Conservation (phyloP, 2,888 invertebrate species). For the Hyposoter didymator region DNA sequence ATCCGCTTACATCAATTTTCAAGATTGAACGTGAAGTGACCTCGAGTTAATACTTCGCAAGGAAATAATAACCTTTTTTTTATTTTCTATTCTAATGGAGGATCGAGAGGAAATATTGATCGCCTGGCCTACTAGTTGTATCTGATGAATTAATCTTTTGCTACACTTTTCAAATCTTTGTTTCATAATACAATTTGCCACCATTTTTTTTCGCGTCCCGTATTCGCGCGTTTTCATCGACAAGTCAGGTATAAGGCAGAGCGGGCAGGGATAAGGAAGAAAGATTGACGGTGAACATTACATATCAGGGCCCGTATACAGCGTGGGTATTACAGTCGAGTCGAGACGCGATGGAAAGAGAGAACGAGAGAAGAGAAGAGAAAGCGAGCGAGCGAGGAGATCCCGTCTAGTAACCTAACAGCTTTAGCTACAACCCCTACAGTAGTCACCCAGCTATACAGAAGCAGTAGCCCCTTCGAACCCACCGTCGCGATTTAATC, state of each 20-base stretch:
- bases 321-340: conserved; percentile 62
- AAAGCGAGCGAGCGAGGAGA: conserved; percentile 51
- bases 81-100: not conserved
- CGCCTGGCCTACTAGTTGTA: not conserved
- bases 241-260: conserved; percentile 37
- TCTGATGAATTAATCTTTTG: conserved; percentile 24
- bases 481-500: conserved; percentile 74
- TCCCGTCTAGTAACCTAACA: conserved; percentile 60
- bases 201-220: conserved; percentile 14
- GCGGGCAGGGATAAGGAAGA: conserved; percentile 52
- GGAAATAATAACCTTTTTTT: not conserved
- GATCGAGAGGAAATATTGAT: not conserved
- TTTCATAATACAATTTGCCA: conserved; percentile 38
- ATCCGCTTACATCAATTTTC: not conserved
- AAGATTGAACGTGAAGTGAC: not conserved
- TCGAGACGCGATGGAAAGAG: conserved; percentile 55
- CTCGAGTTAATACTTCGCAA: not conserved
- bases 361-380: conserved; percentile 50
- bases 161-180: not conserved
- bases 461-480: conserved; percentile 57
- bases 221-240: conserved; percentile 38
- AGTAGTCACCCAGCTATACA: conserved; percentile 49
- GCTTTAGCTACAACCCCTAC: conserved; percentile 53
- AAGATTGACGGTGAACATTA: conserved; percentile 59
- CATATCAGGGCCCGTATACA: conserved; percentile 60